Conservation (phyloP, 2,888 invertebrate genomes). For the Toxonevra muliebris region DNA sequence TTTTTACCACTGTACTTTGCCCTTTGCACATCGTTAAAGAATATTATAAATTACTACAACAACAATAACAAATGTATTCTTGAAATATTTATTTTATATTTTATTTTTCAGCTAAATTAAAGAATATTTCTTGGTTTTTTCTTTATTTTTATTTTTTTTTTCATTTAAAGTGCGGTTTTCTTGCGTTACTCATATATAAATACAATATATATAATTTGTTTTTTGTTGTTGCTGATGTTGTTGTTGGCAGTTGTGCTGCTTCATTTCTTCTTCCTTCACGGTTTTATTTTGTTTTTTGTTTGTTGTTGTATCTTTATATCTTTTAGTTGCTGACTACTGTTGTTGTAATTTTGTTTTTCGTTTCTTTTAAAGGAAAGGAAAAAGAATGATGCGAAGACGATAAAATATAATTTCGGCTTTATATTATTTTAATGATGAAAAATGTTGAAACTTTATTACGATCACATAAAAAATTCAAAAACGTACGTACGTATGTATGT, state of each 20-base stretch:
- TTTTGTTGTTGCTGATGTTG: constrained; percentile 20
- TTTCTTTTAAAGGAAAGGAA: constrained; percentile 29
- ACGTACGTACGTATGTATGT: constrained; percentile 33
- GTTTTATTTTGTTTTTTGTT: neutral
- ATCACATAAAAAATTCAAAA: constrained; percentile 56
- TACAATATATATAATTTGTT: neutral
- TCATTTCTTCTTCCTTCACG: constrained; percentile 5
- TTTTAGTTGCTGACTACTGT: neutral
- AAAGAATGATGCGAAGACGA: constrained; percentile 58
- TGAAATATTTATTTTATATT: constrained; percentile 50
- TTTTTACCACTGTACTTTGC: constrained; percentile 44
- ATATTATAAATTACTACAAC: constrained; percentile 62
- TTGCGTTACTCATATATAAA: constrained; percentile 4
- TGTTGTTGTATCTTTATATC: neutral
- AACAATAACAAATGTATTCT: constrained; percentile 44
- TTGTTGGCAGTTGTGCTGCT: constrained; percentile 15
- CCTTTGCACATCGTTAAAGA: constrained; percentile 59
- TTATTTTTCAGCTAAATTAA: constrained; percentile 52
- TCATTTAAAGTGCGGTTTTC: constrained; percentile 26
- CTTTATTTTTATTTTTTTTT: constrained; percentile 9
- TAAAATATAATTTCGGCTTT: constrained; percentile 62
- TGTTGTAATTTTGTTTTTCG: constrained; percentile 10
- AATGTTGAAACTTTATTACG: constrained; percentile 63
- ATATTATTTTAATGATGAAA: constrained; percentile 64
- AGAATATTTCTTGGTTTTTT: constrained; percentile 45